Evolutionary conservation across 2,888 invertebrate species (phyloP), one percentile per base, ranked within the genome.

Genomic region (Pomacea canaliculata): DNA sequence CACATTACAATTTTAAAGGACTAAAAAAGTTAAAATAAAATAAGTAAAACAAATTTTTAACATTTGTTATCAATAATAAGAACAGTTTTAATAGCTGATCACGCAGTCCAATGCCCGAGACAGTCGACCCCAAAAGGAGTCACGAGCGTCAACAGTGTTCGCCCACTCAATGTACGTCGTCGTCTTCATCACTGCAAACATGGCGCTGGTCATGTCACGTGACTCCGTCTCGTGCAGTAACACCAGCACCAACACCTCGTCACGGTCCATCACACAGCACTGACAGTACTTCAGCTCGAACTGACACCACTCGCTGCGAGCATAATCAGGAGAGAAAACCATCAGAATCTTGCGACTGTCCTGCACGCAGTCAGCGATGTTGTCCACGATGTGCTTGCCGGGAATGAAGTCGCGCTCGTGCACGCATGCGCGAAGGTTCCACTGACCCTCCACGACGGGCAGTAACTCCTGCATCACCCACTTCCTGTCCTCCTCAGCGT

Each of bases 401-500:
- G 94, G 93, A 93, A 93, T 92, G 87, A 94, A 95, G 84, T 95
- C 94, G 68, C 95, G 92, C 86, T 94, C 94, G 81, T 95, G 94
- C 8, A 95, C 90, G 83, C 94, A 95, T 0, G 94, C 56, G 23
- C 70, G 60, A 0, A 82, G 70, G 3, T 77, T 59, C 79, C 66
- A 67, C n/a, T 59, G 63, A 8, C 59, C 90, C 87, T 94, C 94
- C 16, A 94, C 90, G 70, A 93, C 93, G 0, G 94, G 94, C 18
- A 94, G 86, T 0, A 94, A 90, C 18, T 94, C 91, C 46, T 94
- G 93, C 70, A 94, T 85, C 4, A 94, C 93, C 94, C 94, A 94
- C 0, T 91, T 88, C 0, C 93, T 89, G 84, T 95, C 94, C 65
- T 93, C 92, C 70, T 94, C 93, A 84, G 93, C 94, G 82, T 94